phyloP scores from a whole-genome alignment of 2,888 invertebrate genomes.

The Acrobeloides nanus region DNA sequence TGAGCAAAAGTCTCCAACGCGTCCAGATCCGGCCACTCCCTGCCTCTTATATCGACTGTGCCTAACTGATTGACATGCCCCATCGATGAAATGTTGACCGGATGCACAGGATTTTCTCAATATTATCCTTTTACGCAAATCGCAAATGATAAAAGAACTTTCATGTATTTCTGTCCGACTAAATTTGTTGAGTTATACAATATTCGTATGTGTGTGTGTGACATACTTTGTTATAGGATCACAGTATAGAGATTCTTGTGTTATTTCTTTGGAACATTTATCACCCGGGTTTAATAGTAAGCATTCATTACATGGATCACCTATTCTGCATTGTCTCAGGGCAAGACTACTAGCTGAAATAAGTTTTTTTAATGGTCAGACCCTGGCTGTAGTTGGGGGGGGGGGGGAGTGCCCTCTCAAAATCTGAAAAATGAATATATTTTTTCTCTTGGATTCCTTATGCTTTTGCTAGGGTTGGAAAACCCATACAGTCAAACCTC shows the following conservation, averaged over 20 bases:
- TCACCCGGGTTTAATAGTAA: constrained; percentile 29
- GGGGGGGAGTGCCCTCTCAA: too few relatives aligned
- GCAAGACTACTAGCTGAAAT: background rate
- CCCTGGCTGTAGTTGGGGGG: too few relatives aligned
- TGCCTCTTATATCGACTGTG: constrained; percentile 46
- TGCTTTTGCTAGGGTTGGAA: too few relatives aligned
- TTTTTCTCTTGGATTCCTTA: too few relatives aligned
- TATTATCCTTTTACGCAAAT: constrained; percentile 32
- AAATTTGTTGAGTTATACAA: constrained; percentile 10
- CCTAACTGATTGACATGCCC: constrained; percentile 37
- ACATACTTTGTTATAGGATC: constrained; percentile 36
- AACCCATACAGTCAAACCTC: too few relatives aligned
- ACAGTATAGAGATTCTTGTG: constrained; percentile 37
- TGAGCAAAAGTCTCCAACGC: constrained; percentile 51
- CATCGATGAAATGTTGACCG: constrained; percentile 43
- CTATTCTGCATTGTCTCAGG: constrained; percentile 31
- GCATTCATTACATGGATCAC: constrained; percentile 34
- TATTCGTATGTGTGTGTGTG: constrained; percentile 1
- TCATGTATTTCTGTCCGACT: constrained; percentile 49
- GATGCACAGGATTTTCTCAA: constrained; percentile 33
- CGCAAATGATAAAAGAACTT: constrained; percentile 44
- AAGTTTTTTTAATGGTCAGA: too few relatives aligned
- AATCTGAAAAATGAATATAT: too few relatives aligned
- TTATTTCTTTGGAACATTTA: constrained; percentile 30
- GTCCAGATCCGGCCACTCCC: constrained; percentile 50